Percentiles rank a stretch among this genome's conserved stretches.
Conservation (phyloP, 2,888 invertebrate genomes). For the Sepiola atlantica region DNA sequence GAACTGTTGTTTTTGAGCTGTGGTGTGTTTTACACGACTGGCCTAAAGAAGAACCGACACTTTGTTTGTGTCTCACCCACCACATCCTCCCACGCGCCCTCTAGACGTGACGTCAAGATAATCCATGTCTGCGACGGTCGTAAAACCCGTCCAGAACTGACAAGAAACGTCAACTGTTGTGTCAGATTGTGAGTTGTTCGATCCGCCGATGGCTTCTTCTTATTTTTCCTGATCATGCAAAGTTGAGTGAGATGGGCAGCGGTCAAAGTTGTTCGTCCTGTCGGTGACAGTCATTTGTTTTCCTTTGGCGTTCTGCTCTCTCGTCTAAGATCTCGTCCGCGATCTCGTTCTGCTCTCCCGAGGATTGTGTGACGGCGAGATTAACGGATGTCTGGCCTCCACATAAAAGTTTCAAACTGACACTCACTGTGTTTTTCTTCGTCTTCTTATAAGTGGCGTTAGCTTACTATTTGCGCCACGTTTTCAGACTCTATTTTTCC, state of each 20-base stretch:
- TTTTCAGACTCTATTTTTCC: not conserved
- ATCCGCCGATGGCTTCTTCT: not conserved
- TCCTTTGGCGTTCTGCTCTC: not conserved
- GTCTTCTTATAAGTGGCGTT: not conserved
- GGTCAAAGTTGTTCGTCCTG: not conserved
- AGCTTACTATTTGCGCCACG: not conserved
- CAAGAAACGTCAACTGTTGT: not conserved
- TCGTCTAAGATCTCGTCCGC: not conserved
- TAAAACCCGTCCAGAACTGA: not conserved
- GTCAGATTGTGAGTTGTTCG: not conserved
- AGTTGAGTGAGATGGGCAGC: not conserved
- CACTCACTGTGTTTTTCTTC: too few species aligned
- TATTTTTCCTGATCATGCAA: not conserved
- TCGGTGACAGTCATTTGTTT: not conserved
- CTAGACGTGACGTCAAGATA: not conserved
- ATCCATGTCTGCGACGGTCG: not conserved
- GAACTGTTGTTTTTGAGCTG: not conserved
- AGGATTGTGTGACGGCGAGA: not conserved
- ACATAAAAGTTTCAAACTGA: not conserved
- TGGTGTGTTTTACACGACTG: not conserved
- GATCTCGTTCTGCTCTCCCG: not conserved
- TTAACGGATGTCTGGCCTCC: slow-evolving; percentile 2
- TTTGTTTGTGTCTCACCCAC: not conserved
- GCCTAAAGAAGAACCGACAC: not conserved
- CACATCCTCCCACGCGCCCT: not conserved